These are phyloP conservation scores for Drosophila multiciliata DNA, from an alignment of 2,888 invertebrate species.

Conservation along the genomic window DNA sequence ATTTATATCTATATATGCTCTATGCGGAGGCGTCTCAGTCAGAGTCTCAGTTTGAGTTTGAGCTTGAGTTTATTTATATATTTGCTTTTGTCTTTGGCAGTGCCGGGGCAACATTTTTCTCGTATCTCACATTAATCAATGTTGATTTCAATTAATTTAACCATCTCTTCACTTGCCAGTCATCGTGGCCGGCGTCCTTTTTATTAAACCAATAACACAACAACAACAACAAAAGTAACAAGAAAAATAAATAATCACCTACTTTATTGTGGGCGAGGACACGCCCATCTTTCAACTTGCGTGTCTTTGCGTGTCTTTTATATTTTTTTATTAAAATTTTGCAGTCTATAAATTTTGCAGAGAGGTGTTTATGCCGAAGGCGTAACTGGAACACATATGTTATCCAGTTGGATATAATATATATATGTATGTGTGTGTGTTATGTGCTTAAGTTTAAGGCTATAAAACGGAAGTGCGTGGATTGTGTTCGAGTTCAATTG, in stretches of 20 bases:
- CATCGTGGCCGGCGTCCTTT: constrained; percentile 57
- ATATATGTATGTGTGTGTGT: constrained; percentile 5
- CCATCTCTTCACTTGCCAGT: constrained; percentile 79
- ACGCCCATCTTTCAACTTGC: constrained; percentile 49
- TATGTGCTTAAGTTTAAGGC: constrained; percentile 15
- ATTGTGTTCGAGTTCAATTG: constrained; percentile 10
- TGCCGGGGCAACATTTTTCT: constrained; percentile 57
- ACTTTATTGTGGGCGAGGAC: constrained; percentile 53
- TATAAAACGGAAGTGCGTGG: constrained; percentile 41
- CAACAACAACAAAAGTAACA: constrained; percentile 9
- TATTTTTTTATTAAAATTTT: constrained; percentile 57
- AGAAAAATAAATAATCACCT: constrained; percentile 19
- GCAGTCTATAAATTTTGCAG: constrained; percentile 74
- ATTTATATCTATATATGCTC: constrained; percentile 21
- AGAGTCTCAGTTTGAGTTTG: background rate
- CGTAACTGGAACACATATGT: constrained; percentile 29
- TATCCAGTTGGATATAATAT: constrained; percentile 10
- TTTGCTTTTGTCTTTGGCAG: constrained; percentile 39
- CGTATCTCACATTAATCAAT: constrained; percentile 81
- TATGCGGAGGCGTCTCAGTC: constrained; percentile 36
- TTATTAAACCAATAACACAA: constrained; percentile 61
- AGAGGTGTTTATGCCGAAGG: constrained; percentile 55
- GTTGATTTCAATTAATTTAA: constrained; percentile 81
- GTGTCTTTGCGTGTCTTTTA: constrained; percentile 53
- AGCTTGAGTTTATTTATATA: background rate